phyloP scores from a whole-genome alignment of 2,797 vertebrate genomes.

The Takifugu rubripes region DNA sequence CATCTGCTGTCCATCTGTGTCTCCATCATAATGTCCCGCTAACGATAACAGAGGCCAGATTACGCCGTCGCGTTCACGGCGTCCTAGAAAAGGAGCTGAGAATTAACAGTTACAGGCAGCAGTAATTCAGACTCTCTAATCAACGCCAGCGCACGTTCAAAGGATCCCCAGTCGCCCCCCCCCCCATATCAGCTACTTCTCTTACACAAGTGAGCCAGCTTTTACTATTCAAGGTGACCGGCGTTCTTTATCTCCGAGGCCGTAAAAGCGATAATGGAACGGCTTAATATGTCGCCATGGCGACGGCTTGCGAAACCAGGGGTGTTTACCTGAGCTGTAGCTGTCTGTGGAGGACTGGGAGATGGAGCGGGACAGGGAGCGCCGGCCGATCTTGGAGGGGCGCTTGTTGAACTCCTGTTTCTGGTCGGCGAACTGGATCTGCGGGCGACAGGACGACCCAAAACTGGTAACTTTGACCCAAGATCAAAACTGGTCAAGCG shows the following conservation, averaged over 20 bases:
- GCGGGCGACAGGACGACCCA: constrained; percentile 25
- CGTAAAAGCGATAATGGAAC: not conserved
- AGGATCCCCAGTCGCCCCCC: not conserved
- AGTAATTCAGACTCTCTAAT: not conserved
- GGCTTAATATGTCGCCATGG: no score
- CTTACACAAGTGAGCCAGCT: no score
- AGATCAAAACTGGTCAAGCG: no score
- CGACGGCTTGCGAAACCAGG: no score
- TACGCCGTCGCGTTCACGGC: constrained; percentile 46
- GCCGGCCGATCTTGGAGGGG: constrained; percentile 94
- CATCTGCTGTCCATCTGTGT: constrained; percentile 46
- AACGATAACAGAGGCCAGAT: constrained; percentile 16
- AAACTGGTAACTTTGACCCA: no score
- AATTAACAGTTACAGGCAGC: constrained; percentile 17
- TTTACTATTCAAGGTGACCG: no score
- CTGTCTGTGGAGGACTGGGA: constrained; percentile 98
- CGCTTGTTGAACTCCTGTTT: constrained; percentile 99
- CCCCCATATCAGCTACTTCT: not conserved
- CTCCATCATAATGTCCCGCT: constrained; percentile 11
- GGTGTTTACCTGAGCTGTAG: constrained; percentile 91
- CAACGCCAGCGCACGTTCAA: not conserved
- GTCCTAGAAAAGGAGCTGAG: constrained; percentile 4
- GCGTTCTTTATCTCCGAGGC: not conserved
- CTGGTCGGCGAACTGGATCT: constrained; percentile 99
- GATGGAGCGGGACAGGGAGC: constrained; percentile 96